Percentiles rank a stretch among this genome's conserved stretches.
Conservation (phyloP, 2,797 vertebrate species). For the Sarcoramphus papa region DNA sequence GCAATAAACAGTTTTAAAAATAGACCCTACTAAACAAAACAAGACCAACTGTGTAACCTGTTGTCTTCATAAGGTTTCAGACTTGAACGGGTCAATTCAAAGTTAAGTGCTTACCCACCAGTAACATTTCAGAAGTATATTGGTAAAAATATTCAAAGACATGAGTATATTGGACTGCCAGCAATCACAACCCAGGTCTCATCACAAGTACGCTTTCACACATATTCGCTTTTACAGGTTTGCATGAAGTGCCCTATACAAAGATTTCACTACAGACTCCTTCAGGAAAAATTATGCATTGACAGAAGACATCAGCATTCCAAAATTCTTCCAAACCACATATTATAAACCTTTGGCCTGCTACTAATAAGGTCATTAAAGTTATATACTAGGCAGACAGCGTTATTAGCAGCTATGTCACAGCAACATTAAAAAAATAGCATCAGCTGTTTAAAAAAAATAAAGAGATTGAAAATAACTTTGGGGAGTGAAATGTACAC, state of each 20-base stretch:
- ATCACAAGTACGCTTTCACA: not conserved
- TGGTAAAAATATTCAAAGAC: constrained; percentile 24
- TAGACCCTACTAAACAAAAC: constrained; percentile 12
- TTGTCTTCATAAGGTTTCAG: not conserved
- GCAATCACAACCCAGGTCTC: constrained; percentile 33
- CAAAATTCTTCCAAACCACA: not conserved
- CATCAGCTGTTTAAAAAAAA: not conserved
- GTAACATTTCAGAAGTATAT: not conserved
- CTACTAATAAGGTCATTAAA: not conserved
- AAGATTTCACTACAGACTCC: not conserved
- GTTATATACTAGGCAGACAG: constrained; percentile 13
- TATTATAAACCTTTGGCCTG: not conserved
- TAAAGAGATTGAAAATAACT: not conserved
- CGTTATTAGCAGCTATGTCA: constrained; percentile 26
- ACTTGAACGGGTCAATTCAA: not conserved
- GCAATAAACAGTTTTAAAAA: constrained; percentile 32
- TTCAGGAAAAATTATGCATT: not conserved
- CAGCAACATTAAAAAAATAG: not conserved
- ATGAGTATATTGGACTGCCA: constrained; percentile 22
- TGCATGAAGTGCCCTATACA: not conserved
- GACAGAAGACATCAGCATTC: constrained; percentile 5
- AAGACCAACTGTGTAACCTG: constrained; percentile 10
- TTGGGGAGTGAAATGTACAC: not conserved
- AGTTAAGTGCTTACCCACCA: constrained; percentile 25
- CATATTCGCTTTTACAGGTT: not conserved